A percentile compares a stretch with the other conserved stretches of the same genome.
These are phyloP conservation scores for Sitta carolinensis DNA, from an alignment of 2,797 vertebrate genomes.

Conservation along the genomic window DNA sequence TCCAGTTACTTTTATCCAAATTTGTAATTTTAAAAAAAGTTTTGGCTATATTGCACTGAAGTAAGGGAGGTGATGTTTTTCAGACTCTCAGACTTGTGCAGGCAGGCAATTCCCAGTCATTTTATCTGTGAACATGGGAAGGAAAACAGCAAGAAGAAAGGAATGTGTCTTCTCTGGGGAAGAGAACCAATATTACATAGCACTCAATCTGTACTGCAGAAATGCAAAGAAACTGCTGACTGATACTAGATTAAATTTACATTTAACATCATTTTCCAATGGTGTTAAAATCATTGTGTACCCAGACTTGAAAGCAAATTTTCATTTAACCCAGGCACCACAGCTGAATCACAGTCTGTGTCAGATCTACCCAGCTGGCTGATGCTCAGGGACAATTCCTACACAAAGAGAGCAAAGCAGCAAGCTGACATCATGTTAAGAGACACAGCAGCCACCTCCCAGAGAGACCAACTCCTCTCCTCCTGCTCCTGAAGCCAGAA, in stretches of 20 bases:
- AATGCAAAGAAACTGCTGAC: background rate
- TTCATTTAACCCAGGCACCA: background rate
- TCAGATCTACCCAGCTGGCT: background rate
- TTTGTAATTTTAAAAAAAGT: background rate
- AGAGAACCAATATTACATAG: background rate
- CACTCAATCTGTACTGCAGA: background rate
- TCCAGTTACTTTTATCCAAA: background rate
- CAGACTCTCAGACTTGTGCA: background rate
- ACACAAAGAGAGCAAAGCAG: background rate
- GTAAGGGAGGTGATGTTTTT: background rate
- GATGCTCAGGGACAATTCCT: background rate
- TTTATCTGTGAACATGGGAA: background rate
- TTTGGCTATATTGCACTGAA: background rate
- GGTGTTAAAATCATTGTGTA: background rate
- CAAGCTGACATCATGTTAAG: background rate
- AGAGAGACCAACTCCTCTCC: background rate
- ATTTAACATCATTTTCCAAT: background rate
- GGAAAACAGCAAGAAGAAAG: background rate
- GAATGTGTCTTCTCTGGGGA: background rate
- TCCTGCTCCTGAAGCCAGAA: background rate
- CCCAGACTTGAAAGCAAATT: background rate
- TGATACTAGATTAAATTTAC: background rate
- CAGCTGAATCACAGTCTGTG: background rate
- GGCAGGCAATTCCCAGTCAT: background rate
- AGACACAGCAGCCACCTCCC: background rate